phyloP scores from a whole-genome alignment of 2,888 invertebrate genomes.

The Pedicia rivosa region DNA sequence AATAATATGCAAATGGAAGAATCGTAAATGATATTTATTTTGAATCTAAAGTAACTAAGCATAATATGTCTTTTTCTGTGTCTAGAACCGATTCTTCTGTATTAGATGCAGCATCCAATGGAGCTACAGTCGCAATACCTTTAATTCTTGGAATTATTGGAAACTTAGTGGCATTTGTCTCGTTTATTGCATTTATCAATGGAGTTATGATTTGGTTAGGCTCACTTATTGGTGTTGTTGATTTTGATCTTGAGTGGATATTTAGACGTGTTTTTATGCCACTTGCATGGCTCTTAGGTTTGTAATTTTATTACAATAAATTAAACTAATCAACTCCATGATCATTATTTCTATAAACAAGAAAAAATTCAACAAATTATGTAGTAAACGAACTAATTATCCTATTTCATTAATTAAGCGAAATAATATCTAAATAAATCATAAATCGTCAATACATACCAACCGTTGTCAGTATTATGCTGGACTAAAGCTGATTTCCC shows the following conservation, averaged over 20 bases:
- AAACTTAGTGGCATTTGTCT: constrained; percentile 82
- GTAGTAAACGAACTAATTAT: too few species aligned
- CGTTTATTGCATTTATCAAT: constrained; percentile 74
- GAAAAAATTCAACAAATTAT: too few species aligned
- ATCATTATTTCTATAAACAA: too few species aligned
- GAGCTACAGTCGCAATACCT: constrained; percentile 64
- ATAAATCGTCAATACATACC: too few species aligned
- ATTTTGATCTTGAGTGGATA: constrained; percentile 51
- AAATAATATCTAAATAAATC: too few species aligned
- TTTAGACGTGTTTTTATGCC: constrained; percentile 85
- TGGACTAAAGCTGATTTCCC: too few species aligned
- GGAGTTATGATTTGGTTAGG: constrained; percentile 69
- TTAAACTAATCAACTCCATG: too few species aligned
- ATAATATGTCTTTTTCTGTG: not conserved
- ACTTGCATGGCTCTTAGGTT: constrained; percentile 71
- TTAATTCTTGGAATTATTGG: constrained; percentile 78
- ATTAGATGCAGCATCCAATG: constrained; percentile 82
- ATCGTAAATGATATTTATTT: too few species aligned
- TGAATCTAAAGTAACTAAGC: constrained; percentile 38
- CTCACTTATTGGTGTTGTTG: constrained; percentile 49
- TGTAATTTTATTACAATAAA: too few species aligned
- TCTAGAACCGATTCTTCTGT: constrained; percentile 64
- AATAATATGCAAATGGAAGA: constrained; percentile 56
- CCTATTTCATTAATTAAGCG: too few species aligned
- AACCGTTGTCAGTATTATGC: too few species aligned